Evolutionary conservation across 2,797 vertebrate genomes (phyloP).

Genomic region (Merluccius polli): DNA sequence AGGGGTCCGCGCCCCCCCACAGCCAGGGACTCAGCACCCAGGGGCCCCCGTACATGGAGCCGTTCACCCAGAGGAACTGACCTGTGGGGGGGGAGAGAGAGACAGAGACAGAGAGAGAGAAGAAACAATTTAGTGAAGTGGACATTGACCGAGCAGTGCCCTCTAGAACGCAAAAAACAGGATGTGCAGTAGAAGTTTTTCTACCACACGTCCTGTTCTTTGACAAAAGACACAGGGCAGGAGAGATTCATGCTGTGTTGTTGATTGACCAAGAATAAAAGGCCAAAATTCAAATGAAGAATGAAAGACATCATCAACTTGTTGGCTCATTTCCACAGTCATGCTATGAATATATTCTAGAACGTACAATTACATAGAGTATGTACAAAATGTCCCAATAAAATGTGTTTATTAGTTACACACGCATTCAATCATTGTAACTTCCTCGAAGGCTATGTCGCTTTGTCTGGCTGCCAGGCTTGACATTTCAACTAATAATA

Average conservation of each 20-base stretch:
- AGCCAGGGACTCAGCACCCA: slow-evolving; percentile 80
- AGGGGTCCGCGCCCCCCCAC: slow-evolving; percentile 53
- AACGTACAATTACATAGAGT: not conserved
- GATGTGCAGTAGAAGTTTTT: not conserved
- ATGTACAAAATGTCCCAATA: not conserved
- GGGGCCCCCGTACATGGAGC: slow-evolving; percentile 68
- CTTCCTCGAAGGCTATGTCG: not conserved
- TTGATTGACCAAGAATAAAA: not conserved
- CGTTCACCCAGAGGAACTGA: slow-evolving; percentile 73
- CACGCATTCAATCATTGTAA: not conserved
- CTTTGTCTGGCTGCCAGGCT: not conserved
- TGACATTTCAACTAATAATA: not conserved
- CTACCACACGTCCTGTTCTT: not conserved
- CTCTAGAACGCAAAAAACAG: not conserved
- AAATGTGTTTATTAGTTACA: not conserved
- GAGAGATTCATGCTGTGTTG: not conserved
- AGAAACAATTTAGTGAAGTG: not conserved
- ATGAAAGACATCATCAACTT: no score
- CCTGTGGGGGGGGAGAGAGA: slow-evolving; percentile 41
- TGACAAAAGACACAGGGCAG: not conserved
- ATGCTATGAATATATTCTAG: not conserved
- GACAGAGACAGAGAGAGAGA: not conserved
- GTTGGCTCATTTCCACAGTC: not conserved
- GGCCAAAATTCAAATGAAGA: not conserved
- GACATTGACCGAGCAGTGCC: not conserved